Base-by-base conservation (phyloP, 2,113 vertebrate genomes). In the Lampris megalopsis region DNA sequence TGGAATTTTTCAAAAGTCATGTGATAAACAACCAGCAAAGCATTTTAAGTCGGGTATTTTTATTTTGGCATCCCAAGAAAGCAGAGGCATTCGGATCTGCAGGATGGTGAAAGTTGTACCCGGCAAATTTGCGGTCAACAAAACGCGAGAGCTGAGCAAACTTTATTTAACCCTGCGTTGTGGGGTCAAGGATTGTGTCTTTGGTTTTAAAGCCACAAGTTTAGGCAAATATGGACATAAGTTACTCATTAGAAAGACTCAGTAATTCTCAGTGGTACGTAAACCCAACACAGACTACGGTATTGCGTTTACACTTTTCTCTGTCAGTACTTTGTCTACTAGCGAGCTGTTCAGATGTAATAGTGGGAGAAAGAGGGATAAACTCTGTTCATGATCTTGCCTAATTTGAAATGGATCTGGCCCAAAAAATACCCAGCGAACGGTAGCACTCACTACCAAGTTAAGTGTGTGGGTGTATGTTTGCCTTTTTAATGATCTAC, bases 201-300 rank as follows among this genome's bases (percentile, higher is more conserved):
- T 75, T 88, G 77, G 88, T 87, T 89, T 84, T 87, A 79, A 90
- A 93, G 77, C 83, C 86, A 76, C 79, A 85, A 72, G 91, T 93
- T 93, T 89, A 89, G 91, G 85, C 91, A 95, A 95, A 95, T 93
- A 93, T 93, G 91, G 88, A 94, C 92, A 91, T 54, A 71, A 79
- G 87, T 94, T 94, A 95, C 87, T 93, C 88, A 95, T 95, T 94
- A 93, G 84, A 90, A 89, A 81, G 50, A 68, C 57, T 63, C 59
- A 43, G 52, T 37, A 47, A 54, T 82, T 87, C 71, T 78, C 73
- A 64, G 81, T 78, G 72, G 61, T 56, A 37, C 71, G 47, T 80
- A 68, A 36, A 57, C 68, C 70, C 81, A 65, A 63, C 71, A 65
- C 52, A 61, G 77, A 63, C 48, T 62, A 48, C 40, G 54, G 24